phyloP scores from a whole-genome alignment of 2,888 invertebrate species.

The Artemia sinica region DNA sequence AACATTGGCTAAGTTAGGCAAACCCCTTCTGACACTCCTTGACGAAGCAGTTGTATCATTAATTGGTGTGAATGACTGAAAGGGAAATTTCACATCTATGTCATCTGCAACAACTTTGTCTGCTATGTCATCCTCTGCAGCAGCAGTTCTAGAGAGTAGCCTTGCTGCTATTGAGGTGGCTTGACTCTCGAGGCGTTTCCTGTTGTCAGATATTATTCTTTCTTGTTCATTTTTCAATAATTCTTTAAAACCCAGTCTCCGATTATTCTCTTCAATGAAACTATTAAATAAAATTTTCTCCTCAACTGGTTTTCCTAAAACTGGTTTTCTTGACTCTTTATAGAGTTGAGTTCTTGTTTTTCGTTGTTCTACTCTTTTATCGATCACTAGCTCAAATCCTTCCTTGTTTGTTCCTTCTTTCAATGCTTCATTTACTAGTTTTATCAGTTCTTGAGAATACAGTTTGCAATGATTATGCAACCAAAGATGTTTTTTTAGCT shows the following conservation, averaged over 20 bases:
- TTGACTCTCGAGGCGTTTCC: neutral
- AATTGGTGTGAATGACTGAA: neutral
- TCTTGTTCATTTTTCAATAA: neutral
- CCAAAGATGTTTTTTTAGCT: too few species aligned
- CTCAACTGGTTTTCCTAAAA: slow-evolving; percentile 18
- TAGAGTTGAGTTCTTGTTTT: neutral
- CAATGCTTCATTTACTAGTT: slow-evolving; percentile 3
- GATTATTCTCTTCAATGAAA: slow-evolving; percentile 9
- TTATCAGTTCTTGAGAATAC: too few species aligned
- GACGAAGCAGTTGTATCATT: neutral
- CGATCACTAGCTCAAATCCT: neutral
- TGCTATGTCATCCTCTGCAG: neutral
- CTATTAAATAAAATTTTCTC: slow-evolving; percentile 18
- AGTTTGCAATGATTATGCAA: too few species aligned
- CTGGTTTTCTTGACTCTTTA: neutral
- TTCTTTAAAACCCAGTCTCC: neutral
- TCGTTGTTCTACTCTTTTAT: neutral
- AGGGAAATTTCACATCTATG: slow-evolving; percentile 8
- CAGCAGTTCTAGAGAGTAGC: neutral
- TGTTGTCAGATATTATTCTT: neutral
- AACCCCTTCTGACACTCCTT: neutral
- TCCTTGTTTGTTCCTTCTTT: neutral
- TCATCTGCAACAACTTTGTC: neutral
- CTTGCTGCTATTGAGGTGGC: slow-evolving; percentile 3
- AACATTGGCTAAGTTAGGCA: too few species aligned